Conservation (phyloP, 2,797 vertebrate genomes). For the Menidia menidia region DNA sequence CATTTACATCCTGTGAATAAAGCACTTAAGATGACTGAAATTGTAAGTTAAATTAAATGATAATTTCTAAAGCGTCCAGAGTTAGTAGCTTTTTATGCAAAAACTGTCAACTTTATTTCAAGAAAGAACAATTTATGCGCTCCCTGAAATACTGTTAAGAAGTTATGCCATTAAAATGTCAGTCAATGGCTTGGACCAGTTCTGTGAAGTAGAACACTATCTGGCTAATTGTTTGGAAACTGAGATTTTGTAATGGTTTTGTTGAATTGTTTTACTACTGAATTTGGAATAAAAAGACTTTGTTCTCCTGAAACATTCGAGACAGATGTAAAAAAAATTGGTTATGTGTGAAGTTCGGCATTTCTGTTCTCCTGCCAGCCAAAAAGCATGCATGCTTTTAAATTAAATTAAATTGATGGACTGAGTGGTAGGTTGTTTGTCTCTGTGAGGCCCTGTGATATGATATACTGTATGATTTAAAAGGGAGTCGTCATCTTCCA, state of each 20-base stretch:
- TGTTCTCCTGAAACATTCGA: no score
- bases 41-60: constrained; percentile 13
- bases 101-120: background rate
- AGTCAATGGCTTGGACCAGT: background rate
- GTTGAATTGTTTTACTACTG: no score
- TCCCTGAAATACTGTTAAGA: background rate
- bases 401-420: no score
- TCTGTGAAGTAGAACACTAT: background rate
- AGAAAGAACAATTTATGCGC: constrained; percentile 4
- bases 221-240: background rate
- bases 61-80: constrained; percentile 2
- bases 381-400: no score
- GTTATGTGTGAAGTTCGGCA: background rate
- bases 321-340: no score
- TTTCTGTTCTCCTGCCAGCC: background rate
- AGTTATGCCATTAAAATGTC: constrained; percentile 5
- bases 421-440: no score
- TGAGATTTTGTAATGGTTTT: background rate
- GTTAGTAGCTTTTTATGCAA: constrained; percentile 12
- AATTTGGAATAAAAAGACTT: no score
- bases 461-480: no score
- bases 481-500: no score
- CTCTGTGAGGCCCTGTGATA: no score
- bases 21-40: constrained; percentile 11
- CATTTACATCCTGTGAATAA: no score